Percentiles rank a stretch among this genome's conserved stretches.
phyloP scores from a whole-genome alignment of 2,888 invertebrate genomes.

The Caenorhabditis sinica region DNA sequence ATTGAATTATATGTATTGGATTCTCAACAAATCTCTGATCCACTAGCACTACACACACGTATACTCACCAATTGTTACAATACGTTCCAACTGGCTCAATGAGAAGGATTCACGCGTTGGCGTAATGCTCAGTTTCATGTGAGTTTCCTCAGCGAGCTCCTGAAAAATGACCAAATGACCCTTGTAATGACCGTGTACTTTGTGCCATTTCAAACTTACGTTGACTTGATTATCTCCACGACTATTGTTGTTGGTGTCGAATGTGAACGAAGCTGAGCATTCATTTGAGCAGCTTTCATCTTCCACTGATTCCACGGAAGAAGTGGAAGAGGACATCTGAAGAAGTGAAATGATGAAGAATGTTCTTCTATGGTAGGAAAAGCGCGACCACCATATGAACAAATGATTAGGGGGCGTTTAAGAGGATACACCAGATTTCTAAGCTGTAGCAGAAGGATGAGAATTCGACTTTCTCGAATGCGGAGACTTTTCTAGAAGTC shows the following conservation, averaged over 20 bases:
- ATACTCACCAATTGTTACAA: slow-evolving; percentile 72
- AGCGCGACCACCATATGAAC: neutral
- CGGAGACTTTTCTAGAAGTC: neutral
- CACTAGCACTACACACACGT: neutral
- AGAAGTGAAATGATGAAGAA: neutral
- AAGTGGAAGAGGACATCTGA: slow-evolving; percentile 68
- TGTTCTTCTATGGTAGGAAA: neutral
- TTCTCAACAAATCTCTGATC: slow-evolving; percentile 1
- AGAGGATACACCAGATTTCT: neutral
- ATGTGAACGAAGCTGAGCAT: slow-evolving; percentile 76
- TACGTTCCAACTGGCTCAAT: slow-evolving; percentile 63
- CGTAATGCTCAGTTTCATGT: slow-evolving; percentile 68
- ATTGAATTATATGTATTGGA: neutral
- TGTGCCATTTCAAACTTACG: slow-evolving; percentile 36
- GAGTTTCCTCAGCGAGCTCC: slow-evolving; percentile 69
- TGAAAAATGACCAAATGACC: slow-evolving; percentile 35
- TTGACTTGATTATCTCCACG: slow-evolving; percentile 58
- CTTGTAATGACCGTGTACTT: slow-evolving; percentile 41
- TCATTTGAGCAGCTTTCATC: slow-evolving; percentile 72
- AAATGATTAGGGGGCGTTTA: slow-evolving; percentile 13
- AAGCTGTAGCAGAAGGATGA: neutral
- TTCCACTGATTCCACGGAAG: slow-evolving; percentile 69
- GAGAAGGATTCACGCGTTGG: slow-evolving; percentile 67
- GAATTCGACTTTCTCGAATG: neutral
- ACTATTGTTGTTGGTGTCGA: slow-evolving; percentile 76